Percentiles rank a stretch among this genome's conserved stretches.
Conservation (phyloP, 2,797 vertebrate genomes). For the Microctenopoma stevenorrisi region DNA sequence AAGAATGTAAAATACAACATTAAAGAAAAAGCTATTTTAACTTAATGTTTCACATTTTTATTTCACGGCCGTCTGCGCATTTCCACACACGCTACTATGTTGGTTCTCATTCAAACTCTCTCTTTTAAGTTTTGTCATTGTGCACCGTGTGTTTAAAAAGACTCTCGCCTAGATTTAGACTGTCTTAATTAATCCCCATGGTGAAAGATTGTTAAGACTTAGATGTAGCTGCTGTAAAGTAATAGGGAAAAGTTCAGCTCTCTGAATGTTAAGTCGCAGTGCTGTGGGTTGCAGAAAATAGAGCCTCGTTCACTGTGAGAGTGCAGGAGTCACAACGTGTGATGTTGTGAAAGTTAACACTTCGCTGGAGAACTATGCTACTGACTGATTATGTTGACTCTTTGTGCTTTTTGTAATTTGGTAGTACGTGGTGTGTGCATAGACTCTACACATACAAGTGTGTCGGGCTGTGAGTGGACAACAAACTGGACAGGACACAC, state of each 20-base stretch:
- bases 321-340: slow-evolving; percentile 5
- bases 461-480: no score
- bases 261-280: slow-evolving; percentile 38
- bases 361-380: neutral
- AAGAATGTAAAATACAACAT: no score
- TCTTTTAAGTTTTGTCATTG: slow-evolving; percentile 9
- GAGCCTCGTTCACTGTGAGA: slow-evolving; percentile 5
- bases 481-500: no score
- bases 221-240: slow-evolving; percentile 4
- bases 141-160: slow-evolving; percentile 13
- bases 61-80: neutral
- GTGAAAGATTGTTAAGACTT: slow-evolving; percentile 40
- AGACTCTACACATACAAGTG: neutral
- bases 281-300: slow-evolving; percentile 29
- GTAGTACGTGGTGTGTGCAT: neutral
- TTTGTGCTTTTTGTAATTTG: neutral
- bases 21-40: no score
- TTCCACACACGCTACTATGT: neutral
- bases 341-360: neutral
- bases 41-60: no score
- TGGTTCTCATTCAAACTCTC: slow-evolving; percentile 6
- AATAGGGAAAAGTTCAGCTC: slow-evolving; percentile 9
- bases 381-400: neutral
- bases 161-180: slow-evolving; percentile 17
- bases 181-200: slow-evolving; percentile 68